phyloP scores from a whole-genome alignment of 35 echinoderm and acorn worm genomes.

The Chiridota heheva region DNA sequence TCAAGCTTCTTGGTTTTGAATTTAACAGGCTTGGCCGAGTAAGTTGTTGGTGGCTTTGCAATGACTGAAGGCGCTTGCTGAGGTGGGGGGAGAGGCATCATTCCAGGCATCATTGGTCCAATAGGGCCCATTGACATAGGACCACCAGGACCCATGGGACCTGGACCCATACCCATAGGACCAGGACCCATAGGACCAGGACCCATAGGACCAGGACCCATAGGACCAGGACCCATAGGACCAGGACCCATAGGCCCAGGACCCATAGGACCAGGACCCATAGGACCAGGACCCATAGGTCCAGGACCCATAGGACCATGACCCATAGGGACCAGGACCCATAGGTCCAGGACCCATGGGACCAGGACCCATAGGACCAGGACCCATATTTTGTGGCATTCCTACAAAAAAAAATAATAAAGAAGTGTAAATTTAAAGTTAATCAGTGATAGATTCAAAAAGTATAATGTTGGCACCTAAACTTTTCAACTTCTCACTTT shows the following conservation, averaged over 20 bases:
- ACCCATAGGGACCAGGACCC: too few species aligned
- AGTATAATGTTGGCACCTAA: too few species aligned
- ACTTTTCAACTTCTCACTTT: too few species aligned
- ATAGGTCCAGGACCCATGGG: too few species aligned
- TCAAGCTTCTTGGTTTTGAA: constrained; percentile 18
- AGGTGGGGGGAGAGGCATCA: constrained; percentile 1
- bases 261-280: background rate
- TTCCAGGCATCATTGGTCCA: background rate
- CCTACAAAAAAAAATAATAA: background rate
- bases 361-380: background rate
- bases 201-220: too few species aligned
- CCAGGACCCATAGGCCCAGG: too few species aligned
- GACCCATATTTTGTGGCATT: constrained; percentile 1
- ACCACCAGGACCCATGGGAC: too few species aligned
- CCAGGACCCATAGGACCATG: too few species aligned
- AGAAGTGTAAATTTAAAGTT: too few species aligned
- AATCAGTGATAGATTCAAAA: too few species aligned
- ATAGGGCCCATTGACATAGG: background rate
- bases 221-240: too few species aligned
- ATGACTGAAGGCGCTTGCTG: constrained; percentile 20
- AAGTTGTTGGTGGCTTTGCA: constrained; percentile 43
- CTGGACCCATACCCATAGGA: background rate
- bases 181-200: background rate
- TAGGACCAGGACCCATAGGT: background rate
- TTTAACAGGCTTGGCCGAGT: constrained; percentile 50